Evolutionary conservation across 2,888 invertebrate species (phyloP), one percentile per base, ranked within the genome.

Genomic region (Tinea pellionella): DNA sequence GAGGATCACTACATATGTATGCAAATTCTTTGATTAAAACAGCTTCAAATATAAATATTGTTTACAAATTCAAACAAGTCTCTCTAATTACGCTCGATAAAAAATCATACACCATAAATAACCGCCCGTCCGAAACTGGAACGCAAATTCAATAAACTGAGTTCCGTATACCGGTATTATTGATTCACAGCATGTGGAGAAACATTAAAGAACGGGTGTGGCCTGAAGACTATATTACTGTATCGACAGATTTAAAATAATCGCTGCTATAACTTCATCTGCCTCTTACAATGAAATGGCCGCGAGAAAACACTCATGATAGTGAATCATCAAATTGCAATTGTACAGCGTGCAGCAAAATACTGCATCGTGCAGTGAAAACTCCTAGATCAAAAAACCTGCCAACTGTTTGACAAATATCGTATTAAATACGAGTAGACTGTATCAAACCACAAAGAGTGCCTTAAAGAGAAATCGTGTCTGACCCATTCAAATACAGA

Each of bases 231-330:
- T 57, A 32, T 32, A 57, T 57, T 6, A 57, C 30, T 32, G 32
- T 24, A 57, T 32, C 57, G 57, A 32, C 57, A 32, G 57, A 53
- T 53, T 57, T 32, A 57, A 57, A 57, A 32, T 57, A 57, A 57
- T 30, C 32, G 57, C 3, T 32, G 18, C 9, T 13, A 32, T 57
- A 57, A 30, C 15, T 57, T 57, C 30, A 57, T 32, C 57, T 55
- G 15, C 55, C 19, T 55, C 32, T 57, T 12, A 32, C 29, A 57
- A 15, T 57, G 16, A 57, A 57, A 57, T 57, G 57, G 32, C 57
- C 12, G 55, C 55, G 55, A 8, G 16, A 4, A 13, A n/a, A 8
- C 19, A 57, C 6, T 15, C 16, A 29, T 57, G 15, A 15, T 30
- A 29, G 29, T 57, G 57, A 57, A 30, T 57, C 57, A 57, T 32